These are phyloP conservation scores for Ammodytes marinus DNA, from an alignment of 2,113 vertebrate genomes.

Conservation along the genomic window DNA sequence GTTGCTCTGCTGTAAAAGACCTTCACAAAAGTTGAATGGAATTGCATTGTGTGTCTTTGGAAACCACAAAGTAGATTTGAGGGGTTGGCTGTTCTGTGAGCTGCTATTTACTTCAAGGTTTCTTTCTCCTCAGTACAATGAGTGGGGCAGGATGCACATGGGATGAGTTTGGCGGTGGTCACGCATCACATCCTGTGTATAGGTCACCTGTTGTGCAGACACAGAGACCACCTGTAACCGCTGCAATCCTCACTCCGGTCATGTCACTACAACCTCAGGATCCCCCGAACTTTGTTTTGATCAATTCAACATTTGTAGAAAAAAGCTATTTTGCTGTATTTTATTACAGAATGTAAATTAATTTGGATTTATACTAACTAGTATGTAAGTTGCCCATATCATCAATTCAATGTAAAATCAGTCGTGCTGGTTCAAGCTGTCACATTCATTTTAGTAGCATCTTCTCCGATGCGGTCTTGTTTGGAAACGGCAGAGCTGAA, in stretches of 20 bases:
- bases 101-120: conserved; percentile 16
- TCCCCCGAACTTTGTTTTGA: too few species aligned
- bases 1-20: conserved; percentile 66
- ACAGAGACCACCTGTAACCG: conserved; percentile 5
- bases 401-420: neutral
- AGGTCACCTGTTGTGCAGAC: conserved; percentile 26
- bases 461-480: too few species aligned
- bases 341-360: neutral
- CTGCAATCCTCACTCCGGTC: neutral
- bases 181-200: conserved; percentile 21
- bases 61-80: conserved; percentile 47
- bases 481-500: neutral
- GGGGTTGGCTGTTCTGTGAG: conserved; percentile 36
- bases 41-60: conserved; percentile 54
- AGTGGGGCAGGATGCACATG: neutral
- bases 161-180: conserved; percentile 17
- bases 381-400: neutral
- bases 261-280: neutral
- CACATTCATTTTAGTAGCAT: neutral
- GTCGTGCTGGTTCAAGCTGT: neutral
- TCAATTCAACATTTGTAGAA: neutral
- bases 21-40: conserved; percentile 71
- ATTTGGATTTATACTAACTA: neutral
- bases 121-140: conserved; percentile 43
- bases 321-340: neutral